These are phyloP conservation scores for Pseudopodoces humilis DNA, from an alignment of 2,113 vertebrate species.

Conservation along the genomic window DNA sequence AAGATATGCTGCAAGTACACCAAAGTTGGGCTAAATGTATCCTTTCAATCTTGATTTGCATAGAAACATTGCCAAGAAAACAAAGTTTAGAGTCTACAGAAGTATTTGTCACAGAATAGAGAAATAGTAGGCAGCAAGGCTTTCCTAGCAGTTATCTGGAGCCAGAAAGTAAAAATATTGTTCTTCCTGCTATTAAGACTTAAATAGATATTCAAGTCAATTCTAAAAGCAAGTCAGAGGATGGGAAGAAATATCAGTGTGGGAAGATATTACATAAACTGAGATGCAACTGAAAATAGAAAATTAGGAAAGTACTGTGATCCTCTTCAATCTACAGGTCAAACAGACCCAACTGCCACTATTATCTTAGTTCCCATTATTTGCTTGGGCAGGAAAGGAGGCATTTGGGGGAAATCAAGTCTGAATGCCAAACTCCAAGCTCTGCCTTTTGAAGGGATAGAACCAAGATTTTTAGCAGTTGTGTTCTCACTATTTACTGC, in stretches of 20 bases:
- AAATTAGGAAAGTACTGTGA: neutral
- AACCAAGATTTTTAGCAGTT: neutral
- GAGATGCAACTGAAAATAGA: neutral
- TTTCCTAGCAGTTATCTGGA: neutral
- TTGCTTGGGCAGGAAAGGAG: neutral
- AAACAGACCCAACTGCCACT: neutral
- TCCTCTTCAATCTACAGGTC: neutral
- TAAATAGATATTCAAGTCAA: constrained; percentile 10
- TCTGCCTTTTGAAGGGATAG: neutral
- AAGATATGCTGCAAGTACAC: neutral
- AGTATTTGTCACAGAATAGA: neutral
- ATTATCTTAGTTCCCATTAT: neutral
- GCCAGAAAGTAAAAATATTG: constrained; percentile 20
- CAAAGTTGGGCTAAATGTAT: neutral
- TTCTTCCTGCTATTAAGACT: constrained; percentile 26
- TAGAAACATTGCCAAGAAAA: neutral
- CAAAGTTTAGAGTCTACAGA: neutral
- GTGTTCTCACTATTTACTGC: neutral
- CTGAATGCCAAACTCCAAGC: neutral
- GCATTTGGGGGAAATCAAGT: neutral
- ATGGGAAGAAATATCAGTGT: neutral
- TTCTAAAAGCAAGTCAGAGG: neutral
- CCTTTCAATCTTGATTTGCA: neutral
- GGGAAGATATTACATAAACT: neutral
- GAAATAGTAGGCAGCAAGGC: neutral